A percentile compares a stretch with the other conserved stretches of the same genome.
These are phyloP conservation scores for Andrena bicolor DNA, from an alignment of 2,888 invertebrate species.

Conservation along the genomic window DNA sequence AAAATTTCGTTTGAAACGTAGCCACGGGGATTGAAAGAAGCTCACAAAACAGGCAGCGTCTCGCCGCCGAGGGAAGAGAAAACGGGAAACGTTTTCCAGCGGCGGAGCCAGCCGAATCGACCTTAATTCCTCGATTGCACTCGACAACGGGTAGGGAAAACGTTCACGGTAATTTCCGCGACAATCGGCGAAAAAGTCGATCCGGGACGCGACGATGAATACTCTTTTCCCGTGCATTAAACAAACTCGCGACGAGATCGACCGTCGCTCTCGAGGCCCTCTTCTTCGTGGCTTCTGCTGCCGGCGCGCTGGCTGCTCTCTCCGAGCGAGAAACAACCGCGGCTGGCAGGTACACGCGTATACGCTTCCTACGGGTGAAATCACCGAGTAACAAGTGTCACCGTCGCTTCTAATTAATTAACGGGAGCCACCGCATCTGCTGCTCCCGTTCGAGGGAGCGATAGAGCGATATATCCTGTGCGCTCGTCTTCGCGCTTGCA, in stretches of 20 bases:
- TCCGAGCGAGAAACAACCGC: constrained; percentile 43
- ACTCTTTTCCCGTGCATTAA: constrained; percentile 59
- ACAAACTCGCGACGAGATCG: constrained; percentile 51
- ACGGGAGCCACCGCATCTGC: constrained; percentile 50
- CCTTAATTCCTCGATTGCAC: constrained; percentile 53
- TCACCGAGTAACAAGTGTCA: constrained; percentile 70
- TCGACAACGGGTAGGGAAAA: constrained; percentile 18
- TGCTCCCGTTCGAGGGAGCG: constrained; percentile 38
- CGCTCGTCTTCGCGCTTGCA: constrained; percentile 48
- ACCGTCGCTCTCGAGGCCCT: constrained; percentile 44
- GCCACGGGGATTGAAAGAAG: neutral
- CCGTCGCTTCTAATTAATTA: constrained; percentile 68
- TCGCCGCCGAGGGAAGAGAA: neutral
- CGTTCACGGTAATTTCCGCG: constrained; percentile 47
- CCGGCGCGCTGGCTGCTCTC: constrained; percentile 2
- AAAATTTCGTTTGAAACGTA: neutral
- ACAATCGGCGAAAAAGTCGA: constrained; percentile 47
- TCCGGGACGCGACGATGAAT: constrained; percentile 43
- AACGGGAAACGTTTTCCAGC: constrained; percentile 6
- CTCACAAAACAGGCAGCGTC: neutral
- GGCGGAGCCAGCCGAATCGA: constrained; percentile 7
- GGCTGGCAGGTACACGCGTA: constrained; percentile 46
- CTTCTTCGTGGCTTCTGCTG: constrained; percentile 19
- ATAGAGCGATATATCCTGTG: constrained; percentile 31
- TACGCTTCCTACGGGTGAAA: constrained; percentile 51